These are phyloP conservation scores for Theretra japonica DNA, from an alignment of 2,888 invertebrate species.

Conservation along the genomic window DNA sequence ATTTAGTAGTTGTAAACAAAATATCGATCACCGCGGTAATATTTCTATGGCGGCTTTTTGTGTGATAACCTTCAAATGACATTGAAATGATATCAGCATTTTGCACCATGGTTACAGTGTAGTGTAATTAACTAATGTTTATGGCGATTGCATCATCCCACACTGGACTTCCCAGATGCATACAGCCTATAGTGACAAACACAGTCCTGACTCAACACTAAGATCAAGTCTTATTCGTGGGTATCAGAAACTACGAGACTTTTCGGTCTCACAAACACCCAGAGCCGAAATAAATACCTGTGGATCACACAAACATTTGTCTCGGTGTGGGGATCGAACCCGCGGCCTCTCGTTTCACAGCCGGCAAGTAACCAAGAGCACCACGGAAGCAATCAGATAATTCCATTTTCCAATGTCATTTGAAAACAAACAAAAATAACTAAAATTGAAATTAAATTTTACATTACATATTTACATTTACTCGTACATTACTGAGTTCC, in stretches of 20 bases:
- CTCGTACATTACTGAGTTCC: slow-evolving; percentile 7
- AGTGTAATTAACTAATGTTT: too few relatives aligned
- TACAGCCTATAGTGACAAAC: too few relatives aligned
- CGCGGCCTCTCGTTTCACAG: too few relatives aligned
- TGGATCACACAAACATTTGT: not conserved
- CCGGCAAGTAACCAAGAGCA: too few relatives aligned
- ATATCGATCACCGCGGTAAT: not conserved
- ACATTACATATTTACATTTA: slow-evolving; percentile 26
- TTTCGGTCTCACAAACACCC: too few relatives aligned
- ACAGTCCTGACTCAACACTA: too few relatives aligned
- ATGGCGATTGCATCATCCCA: too few relatives aligned
- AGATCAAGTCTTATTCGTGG: too few relatives aligned
- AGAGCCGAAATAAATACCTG: not conserved
- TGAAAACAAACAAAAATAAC: slow-evolving; percentile 3
- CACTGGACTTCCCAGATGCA: too few relatives aligned
- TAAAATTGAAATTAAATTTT: slow-evolving; percentile 20
- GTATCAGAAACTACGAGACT: too few relatives aligned
- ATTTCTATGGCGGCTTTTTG: not conserved
- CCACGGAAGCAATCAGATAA: not conserved
- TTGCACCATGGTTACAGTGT: too few relatives aligned
- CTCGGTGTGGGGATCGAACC: too few relatives aligned
- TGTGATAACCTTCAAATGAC: slow-evolving; percentile 23
- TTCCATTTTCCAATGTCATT: not conserved
- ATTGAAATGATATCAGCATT: not conserved
- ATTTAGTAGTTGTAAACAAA: not conserved